A percentile compares a stretch with the other conserved stretches of the same genome.
Evolutionary conservation across 2,797 vertebrate genomes (phyloP).

Genomic region (Sparidentex hasta): DNA sequence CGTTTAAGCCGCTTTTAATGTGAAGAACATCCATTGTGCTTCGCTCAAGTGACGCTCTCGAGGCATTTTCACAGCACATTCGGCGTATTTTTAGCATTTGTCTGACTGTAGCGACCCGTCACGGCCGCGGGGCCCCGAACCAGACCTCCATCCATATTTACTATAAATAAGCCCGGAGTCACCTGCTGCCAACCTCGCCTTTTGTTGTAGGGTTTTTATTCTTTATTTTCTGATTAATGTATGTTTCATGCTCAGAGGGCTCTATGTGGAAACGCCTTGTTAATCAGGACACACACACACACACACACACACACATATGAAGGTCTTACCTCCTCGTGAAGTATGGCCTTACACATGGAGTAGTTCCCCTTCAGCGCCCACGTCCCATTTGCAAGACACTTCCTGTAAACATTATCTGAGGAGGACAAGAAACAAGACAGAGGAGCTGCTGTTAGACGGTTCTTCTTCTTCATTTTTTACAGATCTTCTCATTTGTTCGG

Average conservation of each 20-base stretch:
- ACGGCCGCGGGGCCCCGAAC: conserved; percentile 11
- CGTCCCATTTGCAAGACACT: conserved; percentile 92
- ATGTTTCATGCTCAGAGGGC: conserved; percentile 13
- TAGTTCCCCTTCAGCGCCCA: conserved; percentile 96
- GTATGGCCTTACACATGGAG: conserved; percentile 95
- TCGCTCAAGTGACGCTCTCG: conserved; percentile 27
- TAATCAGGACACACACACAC: conserved; percentile 28
- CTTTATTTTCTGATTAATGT: conserved; percentile 31
- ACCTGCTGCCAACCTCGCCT: conserved; percentile 13
- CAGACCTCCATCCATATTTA: conserved; percentile 44
- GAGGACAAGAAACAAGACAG: conserved; percentile 18
- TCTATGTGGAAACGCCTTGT: conserved; percentile 24
- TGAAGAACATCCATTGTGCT: conserved; percentile 28
- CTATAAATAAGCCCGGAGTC: conserved; percentile 38
- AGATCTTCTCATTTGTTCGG: not conserved
- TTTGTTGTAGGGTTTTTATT: conserved; percentile 22
- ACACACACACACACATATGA: not conserved
- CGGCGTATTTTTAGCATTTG: conserved; percentile 7
- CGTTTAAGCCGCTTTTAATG: conserved; percentile 22
- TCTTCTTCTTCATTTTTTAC: not conserved
- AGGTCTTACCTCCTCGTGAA: conserved; percentile 90
- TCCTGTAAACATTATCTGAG: conserved; percentile 93
- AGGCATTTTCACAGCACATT: not conserved
- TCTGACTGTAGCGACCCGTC: conserved; percentile 8
- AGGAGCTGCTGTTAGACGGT: not conserved